A percentile compares a stretch with the other conserved stretches of the same genome.
These are phyloP conservation scores for Mesocentrotus franciscanus DNA, from an alignment of 53 echinoderm and acorn worm genomes.

Conservation along the genomic window DNA sequence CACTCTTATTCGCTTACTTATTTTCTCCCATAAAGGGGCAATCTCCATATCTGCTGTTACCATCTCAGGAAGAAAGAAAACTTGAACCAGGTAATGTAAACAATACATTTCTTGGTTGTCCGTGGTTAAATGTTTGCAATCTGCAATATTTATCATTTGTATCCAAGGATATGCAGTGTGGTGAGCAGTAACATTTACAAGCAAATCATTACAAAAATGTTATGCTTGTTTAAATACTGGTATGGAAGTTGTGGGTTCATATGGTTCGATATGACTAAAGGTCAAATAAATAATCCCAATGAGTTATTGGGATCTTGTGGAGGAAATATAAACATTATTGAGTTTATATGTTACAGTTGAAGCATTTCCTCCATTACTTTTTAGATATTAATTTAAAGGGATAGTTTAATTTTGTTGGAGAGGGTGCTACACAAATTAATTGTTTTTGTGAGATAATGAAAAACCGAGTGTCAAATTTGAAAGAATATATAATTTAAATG, in stretches of 20 bases:
- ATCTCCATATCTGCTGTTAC: conserved; percentile 44
- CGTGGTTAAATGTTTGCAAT: neutral
- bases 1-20: neutral
- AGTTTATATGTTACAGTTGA: neutral
- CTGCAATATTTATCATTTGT: neutral
- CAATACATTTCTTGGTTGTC: neutral
- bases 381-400: no score
- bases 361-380: neutral
- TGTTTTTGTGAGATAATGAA: no score
- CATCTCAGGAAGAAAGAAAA: neutral
- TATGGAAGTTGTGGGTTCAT: neutral
- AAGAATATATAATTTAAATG: no score
- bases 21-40: neutral
- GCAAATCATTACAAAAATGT: neutral
- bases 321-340: neutral
- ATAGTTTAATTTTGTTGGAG: no score
- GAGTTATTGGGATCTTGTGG: neutral
- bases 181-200: neutral
- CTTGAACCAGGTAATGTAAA: conserved; percentile 40
- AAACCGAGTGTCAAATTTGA: no score
- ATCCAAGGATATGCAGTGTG: neutral
- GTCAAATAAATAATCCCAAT: neutral
- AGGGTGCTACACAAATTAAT: no score
- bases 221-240: no score
- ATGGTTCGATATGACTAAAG: neutral